Base-by-base conservation (phyloP, 2,113 vertebrate species). In the Bombycilla garrulus region DNA sequence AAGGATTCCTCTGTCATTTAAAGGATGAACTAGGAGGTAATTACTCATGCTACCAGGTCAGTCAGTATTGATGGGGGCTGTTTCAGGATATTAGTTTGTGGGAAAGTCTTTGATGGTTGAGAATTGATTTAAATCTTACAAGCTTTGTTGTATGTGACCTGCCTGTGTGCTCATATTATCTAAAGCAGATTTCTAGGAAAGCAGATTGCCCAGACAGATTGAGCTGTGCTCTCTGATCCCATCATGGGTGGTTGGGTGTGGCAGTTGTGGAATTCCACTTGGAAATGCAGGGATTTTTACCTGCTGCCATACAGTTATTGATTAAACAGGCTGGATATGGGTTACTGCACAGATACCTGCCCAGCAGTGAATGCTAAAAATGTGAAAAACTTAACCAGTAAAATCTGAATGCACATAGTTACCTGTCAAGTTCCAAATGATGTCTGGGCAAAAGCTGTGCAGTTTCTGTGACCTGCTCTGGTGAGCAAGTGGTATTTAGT, bases 1-100 rank as follows among this genome's bases (percentile, higher is more conserved):
- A 72, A 79, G 80, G 60, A 82, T 73, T 58, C 66, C 62, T 86
- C 72, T 92, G 53, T 72, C 90, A 70, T 93, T 93, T 93, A 90
- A 82, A 94, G 93, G 90, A 86, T 96, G 95, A 95, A 81, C 81
- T 90, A 28, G 81, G 88, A 95, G 94, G 89, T 86, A 94, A 93
- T 96, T 95, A 95, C 56, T 95, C 48, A 77, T 89, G 88, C 73
- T 60, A 38, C 70, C 23, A 21, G 94, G 82, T 92, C 86, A 85
- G 58, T 71, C 42, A 6, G 74, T 93, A 92, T 86, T 91, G 89
- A 94, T 89, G 54, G 47, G 61, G 22, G 47, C 84, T 62, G 70
- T 82, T 89, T 83, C 77, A 69, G 54, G 67, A 33, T 79, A 69
- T 66, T 84, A 70, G 9, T 10, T 23, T 18, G 33, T 36, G 58